Evolutionary conservation across 2,113 vertebrate genomes (phyloP).

Genomic region (Capreolus pygargus): DNA sequence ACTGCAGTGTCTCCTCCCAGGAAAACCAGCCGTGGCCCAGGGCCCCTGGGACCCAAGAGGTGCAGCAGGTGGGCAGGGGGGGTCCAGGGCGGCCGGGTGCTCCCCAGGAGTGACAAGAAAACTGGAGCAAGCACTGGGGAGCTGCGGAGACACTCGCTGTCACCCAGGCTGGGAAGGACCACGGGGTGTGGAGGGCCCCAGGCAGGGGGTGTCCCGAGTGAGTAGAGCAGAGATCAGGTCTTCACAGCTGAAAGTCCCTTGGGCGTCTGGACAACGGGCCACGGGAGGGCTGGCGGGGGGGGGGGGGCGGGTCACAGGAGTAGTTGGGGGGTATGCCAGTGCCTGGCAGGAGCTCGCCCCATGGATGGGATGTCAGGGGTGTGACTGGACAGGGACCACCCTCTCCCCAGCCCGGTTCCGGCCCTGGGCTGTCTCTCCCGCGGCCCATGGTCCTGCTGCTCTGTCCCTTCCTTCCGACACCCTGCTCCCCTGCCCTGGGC

Average conservation of each 20-base stretch:
- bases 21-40: not conserved
- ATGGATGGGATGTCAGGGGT: fast-evolving
- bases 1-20: fast-evolving
- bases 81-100: not conserved
- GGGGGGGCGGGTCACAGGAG: not conserved
- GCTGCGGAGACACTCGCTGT: not conserved
- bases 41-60: fast-evolving
- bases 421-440: not conserved
- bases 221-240: not conserved
- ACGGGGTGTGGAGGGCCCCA: fast-evolving
- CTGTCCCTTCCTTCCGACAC: fast-evolving
- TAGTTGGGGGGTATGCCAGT: fast-evolving
- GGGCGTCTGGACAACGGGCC: not conserved
- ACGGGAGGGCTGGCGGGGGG: not conserved
- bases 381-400: fast-evolving
- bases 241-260: not conserved
- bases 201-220: not conserved
- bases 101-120: not conserved
- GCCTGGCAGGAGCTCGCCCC: fast-evolving
- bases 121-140: not conserved
- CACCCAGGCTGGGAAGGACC: not conserved
- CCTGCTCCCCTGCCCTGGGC: not conserved
- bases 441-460: not conserved
- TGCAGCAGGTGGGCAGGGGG: fast-evolving
- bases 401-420: not conserved